phyloP scores from a whole-genome alignment of 2,888 invertebrate species.

The Napeogenes sylphis region DNA sequence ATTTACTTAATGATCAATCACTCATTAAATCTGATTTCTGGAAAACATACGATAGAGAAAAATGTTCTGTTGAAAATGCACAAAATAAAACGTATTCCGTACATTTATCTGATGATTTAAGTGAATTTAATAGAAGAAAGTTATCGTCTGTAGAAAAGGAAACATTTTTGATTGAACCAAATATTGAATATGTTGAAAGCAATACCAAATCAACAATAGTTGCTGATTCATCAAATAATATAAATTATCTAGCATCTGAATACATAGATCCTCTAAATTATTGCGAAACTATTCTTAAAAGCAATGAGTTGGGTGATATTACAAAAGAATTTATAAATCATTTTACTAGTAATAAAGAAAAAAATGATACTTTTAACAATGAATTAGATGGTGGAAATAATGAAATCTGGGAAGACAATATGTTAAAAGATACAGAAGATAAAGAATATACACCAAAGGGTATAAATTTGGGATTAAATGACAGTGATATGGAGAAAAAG shows the following conservation, averaged over 20 bases:
- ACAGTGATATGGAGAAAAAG: not conserved
- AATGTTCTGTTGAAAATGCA: not conserved
- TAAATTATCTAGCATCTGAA: not conserved
- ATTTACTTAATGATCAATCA: not conserved
- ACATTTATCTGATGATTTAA: not conserved
- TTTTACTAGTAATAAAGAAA: slow-evolving; percentile 9
- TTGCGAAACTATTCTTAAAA: slow-evolving; percentile 26
- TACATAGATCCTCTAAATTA: slow-evolving; percentile 29
- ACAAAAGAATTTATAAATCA: slow-evolving; percentile 17
- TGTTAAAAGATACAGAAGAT: not conserved
- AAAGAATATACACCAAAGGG: not conserved
- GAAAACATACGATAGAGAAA: not conserved
- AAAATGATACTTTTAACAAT: not conserved
- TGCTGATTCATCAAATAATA: slow-evolving; percentile 9
- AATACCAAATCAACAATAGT: not conserved
- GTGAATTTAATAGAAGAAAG: not conserved
- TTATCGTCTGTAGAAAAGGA: not conserved
- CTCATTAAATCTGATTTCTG: not conserved
- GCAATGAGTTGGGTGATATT: slow-evolving; percentile 17
- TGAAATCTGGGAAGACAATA: slow-evolving; percentile 14
- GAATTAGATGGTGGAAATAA: slow-evolving; percentile 9
- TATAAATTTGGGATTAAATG: not conserved
- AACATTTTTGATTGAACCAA: not conserved
- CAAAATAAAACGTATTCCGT: not conserved
- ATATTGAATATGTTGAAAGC: not conserved